Evolutionary conservation across 2,797 vertebrate species (phyloP).

Genomic region (Pangasius krempfi): DNA sequence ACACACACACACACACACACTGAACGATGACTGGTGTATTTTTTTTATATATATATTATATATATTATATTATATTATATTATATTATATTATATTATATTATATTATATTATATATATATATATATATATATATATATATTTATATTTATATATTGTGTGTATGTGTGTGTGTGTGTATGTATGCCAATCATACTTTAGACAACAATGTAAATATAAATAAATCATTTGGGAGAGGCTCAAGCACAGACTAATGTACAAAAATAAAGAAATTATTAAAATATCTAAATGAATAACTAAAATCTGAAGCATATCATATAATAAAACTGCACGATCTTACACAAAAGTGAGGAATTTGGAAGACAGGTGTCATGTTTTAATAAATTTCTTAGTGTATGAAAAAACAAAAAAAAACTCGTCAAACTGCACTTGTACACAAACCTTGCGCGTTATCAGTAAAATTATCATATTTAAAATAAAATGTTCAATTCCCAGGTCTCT

Average conservation of each 20-base stretch:
- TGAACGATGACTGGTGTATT: background rate
- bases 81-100: too few relatives aligned
- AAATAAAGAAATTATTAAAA: background rate
- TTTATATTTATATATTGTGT: too few relatives aligned
- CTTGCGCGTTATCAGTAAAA: background rate
- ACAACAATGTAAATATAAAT: background rate
- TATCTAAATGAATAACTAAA: background rate
- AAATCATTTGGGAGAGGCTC: background rate
- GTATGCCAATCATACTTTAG: too few relatives aligned
- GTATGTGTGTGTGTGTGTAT: too few relatives aligned
- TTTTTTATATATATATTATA: too few relatives aligned
- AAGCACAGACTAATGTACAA: background rate
- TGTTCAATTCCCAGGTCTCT: background rate
- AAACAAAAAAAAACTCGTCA: background rate
- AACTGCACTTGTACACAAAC: background rate
- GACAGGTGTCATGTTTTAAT: background rate
- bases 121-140: too few relatives aligned
- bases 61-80: too few relatives aligned
- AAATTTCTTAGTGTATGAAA: background rate
- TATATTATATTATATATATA: too few relatives aligned
- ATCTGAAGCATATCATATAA: background rate
- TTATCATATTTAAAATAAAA: background rate
- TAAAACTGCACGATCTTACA: background rate
- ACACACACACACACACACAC: background rate
- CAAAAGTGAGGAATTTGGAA: background rate